Evolutionary conservation across 2,113 vertebrate genomes (phyloP), one percentile per base, ranked within the genome.

Genomic region (Lepidothrix coronata): DNA sequence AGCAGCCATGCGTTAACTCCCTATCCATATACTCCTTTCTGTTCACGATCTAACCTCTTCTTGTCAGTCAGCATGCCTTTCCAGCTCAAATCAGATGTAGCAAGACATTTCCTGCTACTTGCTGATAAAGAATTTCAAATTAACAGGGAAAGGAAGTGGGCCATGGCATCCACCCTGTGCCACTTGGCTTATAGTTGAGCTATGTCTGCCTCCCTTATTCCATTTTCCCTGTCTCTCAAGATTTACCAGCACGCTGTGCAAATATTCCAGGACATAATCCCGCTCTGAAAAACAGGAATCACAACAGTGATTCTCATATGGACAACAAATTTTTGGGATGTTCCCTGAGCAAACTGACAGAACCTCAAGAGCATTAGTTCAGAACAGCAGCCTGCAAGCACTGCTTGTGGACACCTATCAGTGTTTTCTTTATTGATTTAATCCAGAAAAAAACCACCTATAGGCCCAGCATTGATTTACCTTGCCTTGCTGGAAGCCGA

Each of bases 331-430:
- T 58, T 79, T 49, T 7, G 52, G n/a, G 31, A 31, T 51, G 39
- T 30, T 35, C 28, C 44, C 31, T 28, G 22, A 49, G n/a, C 0
- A 3, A 87, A 37, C 22, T 25, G 35, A 41, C 27, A 49, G 58
- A 49, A 8, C 13, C 35, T 76, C 31, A 12, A 23, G 49, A 41
- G n/a, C 17, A 54, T 15, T 22, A 22, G 27, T 27, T 80, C n/a
- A 5, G 6, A 37, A 12, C 49, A 52, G 61, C 27, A 55, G 55
- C 61, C 75, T 61, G 46, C 46, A 74, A 78, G 13, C 20, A 9
- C 33, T 19, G 27, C 35, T 74, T 0, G 0, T 24, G 30, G 33
- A 48, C 51, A 41, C 16, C 20, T 12, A 24, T 18, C 37, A 37
- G 14, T 11, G 35, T 2, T 91, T 35, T 59, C 11, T 33, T 48